Base-by-base conservation (phyloP, 2,888 invertebrate genomes). In the Cyrtodaria siliqua region DNA sequence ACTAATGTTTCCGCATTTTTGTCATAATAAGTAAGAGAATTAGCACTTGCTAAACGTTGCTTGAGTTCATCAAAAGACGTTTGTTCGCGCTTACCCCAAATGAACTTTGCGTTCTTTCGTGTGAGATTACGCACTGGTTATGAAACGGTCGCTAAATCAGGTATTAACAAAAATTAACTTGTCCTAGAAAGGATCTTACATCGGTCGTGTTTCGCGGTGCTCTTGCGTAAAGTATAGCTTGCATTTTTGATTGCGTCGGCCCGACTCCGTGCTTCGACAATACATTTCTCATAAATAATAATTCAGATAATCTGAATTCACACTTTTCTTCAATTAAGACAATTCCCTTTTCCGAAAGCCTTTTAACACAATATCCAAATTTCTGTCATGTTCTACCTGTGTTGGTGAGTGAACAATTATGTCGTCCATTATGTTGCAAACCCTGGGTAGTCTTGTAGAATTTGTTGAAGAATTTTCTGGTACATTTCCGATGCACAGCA, bases 301-400 rank as follows among this genome's bases (percentile, higher is more conserved):
- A 40, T 27, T 80, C 18, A 9, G 64, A 49, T 64, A 82, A 69
- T 24, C 67, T 71, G 57, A 85, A 82, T 66, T 79, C 20, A 64
- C 81, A 83, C 55, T 85, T 85, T 1, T 73, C 66, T 20, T n/a
- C n/a, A 52, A 79, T 82, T n/a, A 85, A 24, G 1, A 74, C 85
- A 4, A 33, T 8, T 12, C 33, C 33, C 12, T 33, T 33, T 33
- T 33, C n/a, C 70, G n/a, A n/a, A n/a, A n/a, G n/a, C n/a, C n/a
- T 42, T 53, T 27, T 14, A 86, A 20, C n/a, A 47, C 47, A 18
- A n/a, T n/a, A n/a, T 77, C 26, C 47, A 86, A 56, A 9, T 73
- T 60, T 61, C 4, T 20, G 84, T 12, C 49, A 59, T 83, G 83
- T 26, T 85, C 80, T 55, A 73, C 49, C 3, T 55, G 18, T 40